A percentile compares a stretch with the other conserved stretches of the same genome.
phyloP scores from a whole-genome alignment of 2,888 invertebrate genomes.

The Aleiodes alternator region DNA sequence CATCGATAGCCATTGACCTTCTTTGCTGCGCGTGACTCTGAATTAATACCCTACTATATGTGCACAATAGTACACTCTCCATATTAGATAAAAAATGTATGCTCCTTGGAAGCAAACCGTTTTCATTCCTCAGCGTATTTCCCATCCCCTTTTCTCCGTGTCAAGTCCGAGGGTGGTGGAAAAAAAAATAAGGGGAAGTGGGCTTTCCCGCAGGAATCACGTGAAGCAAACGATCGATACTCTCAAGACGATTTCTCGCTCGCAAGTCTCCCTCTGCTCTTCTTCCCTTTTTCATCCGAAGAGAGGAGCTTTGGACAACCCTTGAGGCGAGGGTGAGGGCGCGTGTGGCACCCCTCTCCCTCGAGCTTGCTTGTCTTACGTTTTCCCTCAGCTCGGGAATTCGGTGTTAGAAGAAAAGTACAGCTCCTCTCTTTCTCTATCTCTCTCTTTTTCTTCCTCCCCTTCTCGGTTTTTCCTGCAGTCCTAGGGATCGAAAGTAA shows the following conservation, averaged over 20 bases:
- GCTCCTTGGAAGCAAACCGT: constrained; percentile 54
- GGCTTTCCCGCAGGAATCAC: constrained; percentile 56
- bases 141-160: constrained; percentile 14
- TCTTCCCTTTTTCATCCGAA: constrained; percentile 17
- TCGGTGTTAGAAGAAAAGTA: constrained; percentile 45
- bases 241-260: constrained; percentile 72
- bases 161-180: constrained; percentile 13
- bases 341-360: constrained; percentile 48
- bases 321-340: constrained; percentile 49
- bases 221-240: constrained; percentile 67
- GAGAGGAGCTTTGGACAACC: constrained; percentile 61
- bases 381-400: constrained; percentile 60
- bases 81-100: constrained; percentile 36
- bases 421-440: constrained; percentile 20
- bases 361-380: constrained; percentile 60
- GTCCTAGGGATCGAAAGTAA: constrained; percentile 73
- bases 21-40: constrained; percentile 1
- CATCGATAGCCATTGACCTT: too few species aligned
- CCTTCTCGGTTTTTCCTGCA: constrained; percentile 40
- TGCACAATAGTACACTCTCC: constrained; percentile 1
- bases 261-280: constrained; percentile 37
- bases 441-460: constrained; percentile 31
- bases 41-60: constrained; percentile 10
- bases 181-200: constrained; percentile 35
- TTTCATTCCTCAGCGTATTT: constrained; percentile 54